phyloP scores from a whole-genome alignment of 2,888 invertebrate species.

The Orthonychiurus folsomi region DNA sequence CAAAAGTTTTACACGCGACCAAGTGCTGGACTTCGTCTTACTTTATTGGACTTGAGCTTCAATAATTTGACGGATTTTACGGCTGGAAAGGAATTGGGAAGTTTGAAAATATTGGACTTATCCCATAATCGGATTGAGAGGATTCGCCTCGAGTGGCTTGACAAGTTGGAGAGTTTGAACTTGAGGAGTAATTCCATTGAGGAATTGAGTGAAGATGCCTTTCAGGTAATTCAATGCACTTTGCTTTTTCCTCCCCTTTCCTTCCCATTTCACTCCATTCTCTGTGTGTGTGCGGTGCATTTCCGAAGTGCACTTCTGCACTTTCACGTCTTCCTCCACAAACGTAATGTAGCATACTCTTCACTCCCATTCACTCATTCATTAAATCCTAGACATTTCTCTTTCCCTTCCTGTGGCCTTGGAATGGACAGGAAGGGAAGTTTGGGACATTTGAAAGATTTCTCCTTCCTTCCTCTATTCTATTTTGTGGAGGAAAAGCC shows the following conservation, averaged over 20 bases:
- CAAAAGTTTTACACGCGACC: neutral
- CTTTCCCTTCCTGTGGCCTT: too few relatives aligned
- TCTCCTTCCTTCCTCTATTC: too few relatives aligned
- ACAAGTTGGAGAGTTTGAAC: constrained; percentile 38
- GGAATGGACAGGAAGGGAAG: too few relatives aligned
- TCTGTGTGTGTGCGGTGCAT: too few relatives aligned
- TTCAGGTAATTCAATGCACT: constrained; percentile 29
- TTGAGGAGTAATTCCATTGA: constrained; percentile 38
- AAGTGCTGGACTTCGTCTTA: neutral
- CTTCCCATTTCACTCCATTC: neutral
- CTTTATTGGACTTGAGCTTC: constrained; percentile 34
- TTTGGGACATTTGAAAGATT: too few relatives aligned
- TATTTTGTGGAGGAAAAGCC: too few relatives aligned
- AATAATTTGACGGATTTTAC: constrained; percentile 38
- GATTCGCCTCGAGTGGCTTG: constrained; percentile 29
- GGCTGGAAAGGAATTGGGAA: constrained; percentile 28
- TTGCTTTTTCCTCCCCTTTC: neutral
- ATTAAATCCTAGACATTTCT: too few relatives aligned
- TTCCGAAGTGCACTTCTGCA: too few relatives aligned
- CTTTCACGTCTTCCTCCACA: too few relatives aligned
- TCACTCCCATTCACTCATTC: too few relatives aligned
- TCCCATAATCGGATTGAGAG: constrained; percentile 37
- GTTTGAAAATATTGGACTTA: constrained; percentile 37
- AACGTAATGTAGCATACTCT: too few relatives aligned
- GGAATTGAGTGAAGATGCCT: constrained; percentile 32